These are phyloP conservation scores for Ganaspis brasiliensis DNA, from an alignment of 2,888 invertebrate genomes.

Conservation along the genomic window DNA sequence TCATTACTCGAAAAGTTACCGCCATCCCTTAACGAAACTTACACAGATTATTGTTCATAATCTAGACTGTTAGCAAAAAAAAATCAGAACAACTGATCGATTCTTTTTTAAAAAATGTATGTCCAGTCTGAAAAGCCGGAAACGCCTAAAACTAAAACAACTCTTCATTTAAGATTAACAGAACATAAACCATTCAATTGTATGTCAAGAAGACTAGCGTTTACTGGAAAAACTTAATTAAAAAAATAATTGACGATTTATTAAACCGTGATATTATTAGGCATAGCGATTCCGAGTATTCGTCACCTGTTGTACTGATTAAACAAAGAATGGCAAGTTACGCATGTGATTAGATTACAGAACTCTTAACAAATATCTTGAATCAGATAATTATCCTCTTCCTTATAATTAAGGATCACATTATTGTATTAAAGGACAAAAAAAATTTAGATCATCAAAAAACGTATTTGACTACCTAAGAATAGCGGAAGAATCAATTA, in stretches of 20 bases:
- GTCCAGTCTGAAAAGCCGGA: slow-evolving; percentile 40
- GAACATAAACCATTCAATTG: slow-evolving; percentile 46
- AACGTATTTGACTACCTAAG: slow-evolving; percentile 47
- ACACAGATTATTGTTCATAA: too few relatives aligned
- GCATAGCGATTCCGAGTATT: slow-evolving; percentile 21
- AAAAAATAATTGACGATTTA: slow-evolving; percentile 8
- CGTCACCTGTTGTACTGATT: slow-evolving; percentile 40
- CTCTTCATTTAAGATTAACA: too few relatives aligned
- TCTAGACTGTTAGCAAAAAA: not conserved
- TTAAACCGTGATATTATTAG: not conserved
- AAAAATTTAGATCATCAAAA: slow-evolving; percentile 51
- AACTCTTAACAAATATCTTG: slow-evolving; percentile 30
- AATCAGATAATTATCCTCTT: slow-evolving; percentile 55
- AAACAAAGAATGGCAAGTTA: slow-evolving; percentile 42
- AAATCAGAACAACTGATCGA: slow-evolving; percentile 5
- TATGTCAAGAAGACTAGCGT: slow-evolving; percentile 43
- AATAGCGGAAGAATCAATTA: slow-evolving; percentile 52
- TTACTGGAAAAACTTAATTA: slow-evolving; percentile 33
- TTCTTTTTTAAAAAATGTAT: slow-evolving; percentile 13
- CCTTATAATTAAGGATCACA: slow-evolving; percentile 58
- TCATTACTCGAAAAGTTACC: too few relatives aligned
- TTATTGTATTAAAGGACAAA: slow-evolving; percentile 50
- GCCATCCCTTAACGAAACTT: too few relatives aligned
- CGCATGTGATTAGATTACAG: slow-evolving; percentile 47
- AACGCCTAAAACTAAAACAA: slow-evolving; percentile 45